A percentile compares a stretch with the other conserved stretches of the same genome.
Evolutionary conservation across 2,113 vertebrate species (phyloP).

Genomic region (Gadus macrocephalus): DNA sequence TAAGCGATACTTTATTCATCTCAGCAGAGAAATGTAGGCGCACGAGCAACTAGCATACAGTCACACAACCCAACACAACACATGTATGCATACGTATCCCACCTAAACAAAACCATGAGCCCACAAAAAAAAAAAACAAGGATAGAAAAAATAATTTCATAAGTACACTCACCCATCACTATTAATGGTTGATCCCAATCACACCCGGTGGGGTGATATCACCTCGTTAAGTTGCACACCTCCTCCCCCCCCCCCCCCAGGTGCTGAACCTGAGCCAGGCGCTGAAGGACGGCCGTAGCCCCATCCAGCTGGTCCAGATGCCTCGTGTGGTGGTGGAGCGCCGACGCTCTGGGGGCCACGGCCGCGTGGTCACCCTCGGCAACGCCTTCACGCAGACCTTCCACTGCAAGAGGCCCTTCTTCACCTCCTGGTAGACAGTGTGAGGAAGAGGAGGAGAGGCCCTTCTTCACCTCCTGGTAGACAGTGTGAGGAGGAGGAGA

Average conservation of each 20-base stretch:
- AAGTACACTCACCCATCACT: too few relatives aligned
- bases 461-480: constrained; percentile 83
- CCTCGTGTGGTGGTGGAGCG: constrained; percentile 92
- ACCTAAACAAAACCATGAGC: too few relatives aligned
- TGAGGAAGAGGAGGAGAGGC: constrained; percentile 9
- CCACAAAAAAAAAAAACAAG: too few relatives aligned
- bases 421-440: constrained; percentile 86
- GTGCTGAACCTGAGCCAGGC: constrained; percentile 95
- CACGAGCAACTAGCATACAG: too few relatives aligned
- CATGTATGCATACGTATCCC: too few relatives aligned
- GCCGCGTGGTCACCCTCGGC: constrained; percentile 83
- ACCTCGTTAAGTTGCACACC: neutral
- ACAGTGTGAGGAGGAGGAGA: neutral
- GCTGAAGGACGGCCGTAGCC: constrained; percentile 86
- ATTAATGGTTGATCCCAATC: too few relatives aligned
- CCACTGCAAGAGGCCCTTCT: constrained; percentile 94
- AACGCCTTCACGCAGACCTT: constrained; percentile 93
- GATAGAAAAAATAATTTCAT: too few relatives aligned
- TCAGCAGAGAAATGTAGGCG: too few relatives aligned
- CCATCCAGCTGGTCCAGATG: constrained; percentile 95
- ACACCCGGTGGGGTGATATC: too few relatives aligned
- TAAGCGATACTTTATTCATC: too few relatives aligned
- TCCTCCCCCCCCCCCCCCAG: constrained; percentile 57
- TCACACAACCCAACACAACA: too few relatives aligned
- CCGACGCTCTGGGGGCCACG: constrained; percentile 81